These are phyloP conservation scores for Trinectes maculatus DNA, from an alignment of 2,113 vertebrate species.

Conservation along the genomic window DNA sequence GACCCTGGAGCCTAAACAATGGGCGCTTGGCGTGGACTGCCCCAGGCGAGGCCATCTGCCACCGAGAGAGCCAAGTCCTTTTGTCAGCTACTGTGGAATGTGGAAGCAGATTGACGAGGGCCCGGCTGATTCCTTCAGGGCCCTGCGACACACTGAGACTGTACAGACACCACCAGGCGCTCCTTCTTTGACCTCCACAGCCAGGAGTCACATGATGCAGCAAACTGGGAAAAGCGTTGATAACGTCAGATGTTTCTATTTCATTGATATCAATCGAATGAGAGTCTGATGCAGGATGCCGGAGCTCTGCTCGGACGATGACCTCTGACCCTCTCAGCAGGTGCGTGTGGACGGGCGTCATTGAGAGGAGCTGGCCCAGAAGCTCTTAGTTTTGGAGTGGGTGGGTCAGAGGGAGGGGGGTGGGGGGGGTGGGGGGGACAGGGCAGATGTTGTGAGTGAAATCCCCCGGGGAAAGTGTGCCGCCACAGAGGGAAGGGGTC, in stretches of 20 bases:
- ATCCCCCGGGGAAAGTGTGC: slow-evolving; percentile 81
- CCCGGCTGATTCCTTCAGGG: slow-evolving; percentile 77
- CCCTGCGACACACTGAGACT: slow-evolving; percentile 10
- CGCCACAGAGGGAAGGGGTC: slow-evolving; percentile 59
- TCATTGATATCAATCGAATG: background rate
- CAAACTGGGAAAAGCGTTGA: slow-evolving; percentile 13
- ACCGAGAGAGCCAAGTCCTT: slow-evolving; percentile 71
- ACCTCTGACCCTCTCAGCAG: slow-evolving; percentile 81
- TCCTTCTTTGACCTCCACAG: slow-evolving; percentile 46
- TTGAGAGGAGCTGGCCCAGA: slow-evolving; percentile 52
- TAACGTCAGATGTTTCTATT: background rate
- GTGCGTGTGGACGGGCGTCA: slow-evolving; percentile 72
- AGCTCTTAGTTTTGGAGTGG: slow-evolving; percentile 48
- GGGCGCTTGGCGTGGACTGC: slow-evolving; percentile 77
- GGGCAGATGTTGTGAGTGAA: slow-evolving; percentile 80
- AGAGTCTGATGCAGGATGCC: slow-evolving; percentile 36
- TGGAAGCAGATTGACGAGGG: slow-evolving; percentile 77
- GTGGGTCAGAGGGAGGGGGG: slow-evolving; percentile 11
- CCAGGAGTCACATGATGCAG: slow-evolving; percentile 25
- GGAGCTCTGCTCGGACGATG: slow-evolving; percentile 40
- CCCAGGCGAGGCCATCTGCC: slow-evolving; percentile 82
- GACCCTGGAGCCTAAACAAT: slow-evolving; percentile 71
- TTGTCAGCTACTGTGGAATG: slow-evolving; percentile 83
- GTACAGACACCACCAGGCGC: slow-evolving; percentile 51
- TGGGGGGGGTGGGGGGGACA: slow-evolving; percentile 4